Base-by-base conservation (phyloP, 2,113 vertebrate genomes). In the Amblyornis subalaris region DNA sequence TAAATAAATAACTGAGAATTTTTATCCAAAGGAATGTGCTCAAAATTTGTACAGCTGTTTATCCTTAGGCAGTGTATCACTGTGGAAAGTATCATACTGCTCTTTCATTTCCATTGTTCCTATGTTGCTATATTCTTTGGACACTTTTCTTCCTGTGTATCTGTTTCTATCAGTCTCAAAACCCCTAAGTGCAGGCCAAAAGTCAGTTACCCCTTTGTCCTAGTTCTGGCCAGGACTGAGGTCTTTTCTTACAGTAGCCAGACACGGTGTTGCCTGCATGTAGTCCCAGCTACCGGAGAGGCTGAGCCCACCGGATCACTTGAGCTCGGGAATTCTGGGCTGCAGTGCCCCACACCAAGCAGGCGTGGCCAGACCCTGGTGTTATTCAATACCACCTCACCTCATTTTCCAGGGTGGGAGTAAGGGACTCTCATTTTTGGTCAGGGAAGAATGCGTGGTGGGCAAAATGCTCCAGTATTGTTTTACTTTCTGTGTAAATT, bases 231-330 rank as follows among this genome's bases (percentile, higher is more conserved):
- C 36, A 42, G 31, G 31, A 44, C 21, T 26, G 31, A 50, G 14
- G 51, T 14, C 15, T 19, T 10, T 44, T 47, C 54, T 64, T n/a
- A 11, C 47, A 21, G 8, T 24, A 20, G 17, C 13, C 31, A 50
- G 51, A 61, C 6, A 4, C 20, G 31, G 60, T 20, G 20, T 20
- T 25, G 16, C 5, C 5, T 42, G 24, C 97, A 97, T 98, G 97
- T 98, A 98, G 97, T 98, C 96, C 97, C 96, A 88, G 97, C 69
- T 95, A 64, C 95, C 60, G 3, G 96, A 85, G 95, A 96, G 97
- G 95, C 94, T 89, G 93, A 97, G 94, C 47, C 51, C 23, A 75
- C 51, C 60, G 96, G 96, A 97, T 97, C 74, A 89, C 95, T 83
- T 96, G 90, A 95, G 94, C 71, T 89, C 78, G 58, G 85, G 91